A percentile compares a stretch with the other conserved stretches of the same genome.
These are phyloP conservation scores for Sebastes umbrosus DNA, from an alignment of 2,797 vertebrate species.

Conservation along the genomic window DNA sequence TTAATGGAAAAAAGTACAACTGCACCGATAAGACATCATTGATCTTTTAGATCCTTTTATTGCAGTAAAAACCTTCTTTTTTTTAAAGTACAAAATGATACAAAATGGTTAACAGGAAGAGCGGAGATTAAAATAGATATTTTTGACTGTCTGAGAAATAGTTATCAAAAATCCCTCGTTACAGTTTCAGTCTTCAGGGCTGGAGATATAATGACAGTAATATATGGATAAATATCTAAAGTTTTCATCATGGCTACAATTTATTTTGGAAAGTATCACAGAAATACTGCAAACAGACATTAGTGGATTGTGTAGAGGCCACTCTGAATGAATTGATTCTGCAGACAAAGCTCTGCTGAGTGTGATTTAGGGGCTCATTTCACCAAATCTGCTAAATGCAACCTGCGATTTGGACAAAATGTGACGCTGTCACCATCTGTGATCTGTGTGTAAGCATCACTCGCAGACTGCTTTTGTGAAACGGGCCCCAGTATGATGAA, in stretches of 20 bases:
- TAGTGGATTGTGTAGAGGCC: neutral
- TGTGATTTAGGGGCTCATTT: neutral
- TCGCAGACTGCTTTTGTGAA: neutral
- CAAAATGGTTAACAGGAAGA: conserved; percentile 19
- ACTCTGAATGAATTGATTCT: neutral
- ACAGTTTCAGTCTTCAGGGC: conserved; percentile 7
- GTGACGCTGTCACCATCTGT: neutral
- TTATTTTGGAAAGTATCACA: conserved; percentile 7
- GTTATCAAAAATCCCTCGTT: neutral
- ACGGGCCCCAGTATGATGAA: neutral
- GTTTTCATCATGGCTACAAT: neutral
- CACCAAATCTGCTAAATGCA: neutral
- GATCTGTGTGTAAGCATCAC: neutral
- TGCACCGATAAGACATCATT: neutral
- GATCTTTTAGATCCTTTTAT: conserved; percentile 32
- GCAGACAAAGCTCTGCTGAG: neutral
- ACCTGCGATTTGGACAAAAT: neutral
- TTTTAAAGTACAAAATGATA: conserved; percentile 34
- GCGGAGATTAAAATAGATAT: neutral
- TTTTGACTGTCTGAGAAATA: neutral
- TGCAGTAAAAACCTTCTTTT: conserved; percentile 21
- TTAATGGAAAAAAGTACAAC: neutral
- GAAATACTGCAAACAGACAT: neutral
- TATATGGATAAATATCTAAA: neutral
- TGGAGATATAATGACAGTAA: neutral